phyloP scores from a whole-genome alignment of 2,797 vertebrate species.

The Oreochromis mossambicus region DNA sequence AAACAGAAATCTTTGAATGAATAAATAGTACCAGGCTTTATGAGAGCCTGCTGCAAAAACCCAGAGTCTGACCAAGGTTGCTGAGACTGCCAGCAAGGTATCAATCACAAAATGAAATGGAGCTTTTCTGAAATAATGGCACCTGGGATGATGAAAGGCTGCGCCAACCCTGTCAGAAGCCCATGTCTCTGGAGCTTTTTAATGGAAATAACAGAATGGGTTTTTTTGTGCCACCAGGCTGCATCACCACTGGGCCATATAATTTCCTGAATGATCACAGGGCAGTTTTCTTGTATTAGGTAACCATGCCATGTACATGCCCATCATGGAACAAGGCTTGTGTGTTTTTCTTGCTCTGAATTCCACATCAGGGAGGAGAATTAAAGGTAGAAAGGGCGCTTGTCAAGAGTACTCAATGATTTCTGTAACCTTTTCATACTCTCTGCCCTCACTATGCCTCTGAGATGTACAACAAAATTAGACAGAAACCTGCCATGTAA shows the following conservation, averaged over 20 bases:
- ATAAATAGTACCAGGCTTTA: constrained; percentile 40
- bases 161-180: constrained; percentile 22
- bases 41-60: constrained; percentile 45
- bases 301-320: constrained; percentile 13
- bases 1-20: constrained; percentile 35
- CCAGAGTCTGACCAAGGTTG: constrained; percentile 40
- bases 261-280: constrained; percentile 43
- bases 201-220: constrained; percentile 49
- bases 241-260: constrained; percentile 32
- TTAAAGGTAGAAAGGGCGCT: constrained; percentile 52
- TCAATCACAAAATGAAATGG: constrained; percentile 66
- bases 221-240: constrained; percentile 25
- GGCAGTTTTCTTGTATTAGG: constrained; percentile 20
- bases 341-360: constrained; percentile 30
- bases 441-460: background rate
- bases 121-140: constrained; percentile 67
- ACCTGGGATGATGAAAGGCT: constrained; percentile 68
- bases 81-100: constrained; percentile 52
- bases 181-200: constrained; percentile 42
- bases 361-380: constrained; percentile 37
- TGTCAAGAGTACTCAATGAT: constrained; percentile 50
- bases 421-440: constrained; percentile 64
- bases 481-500: constrained; percentile 63
- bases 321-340: constrained; percentile 10
- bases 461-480: constrained; percentile 48